Evolutionary conservation across 2,888 invertebrate species (phyloP).

Genomic region (Meiosimyza platycephala): DNA sequence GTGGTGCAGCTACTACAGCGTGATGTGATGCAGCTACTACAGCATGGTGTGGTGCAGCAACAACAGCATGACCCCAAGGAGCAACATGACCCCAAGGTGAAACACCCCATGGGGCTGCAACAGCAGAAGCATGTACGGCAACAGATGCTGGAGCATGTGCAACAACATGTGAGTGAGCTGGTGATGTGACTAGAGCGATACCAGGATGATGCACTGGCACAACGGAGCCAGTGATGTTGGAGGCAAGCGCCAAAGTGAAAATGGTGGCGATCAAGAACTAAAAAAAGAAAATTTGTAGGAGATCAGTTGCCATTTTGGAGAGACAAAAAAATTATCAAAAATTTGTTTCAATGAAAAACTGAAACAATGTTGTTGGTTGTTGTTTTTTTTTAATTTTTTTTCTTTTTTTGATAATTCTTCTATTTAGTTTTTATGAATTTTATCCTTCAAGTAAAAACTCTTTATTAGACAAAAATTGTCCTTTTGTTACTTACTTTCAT

Average conservation of each 20-base stretch:
- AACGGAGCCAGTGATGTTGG: conserved; percentile 60
- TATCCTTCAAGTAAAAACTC: too few relatives aligned
- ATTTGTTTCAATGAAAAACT: neutral
- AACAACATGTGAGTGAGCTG: conserved; percentile 45
- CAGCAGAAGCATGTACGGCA: conserved; percentile 46
- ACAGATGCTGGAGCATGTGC: conserved; percentile 41
- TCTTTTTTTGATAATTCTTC: too few relatives aligned
- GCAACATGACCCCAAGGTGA: conserved; percentile 35
- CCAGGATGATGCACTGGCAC: conserved; percentile 54
- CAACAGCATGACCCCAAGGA: conserved; percentile 21
- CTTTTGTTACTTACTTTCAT: conserved; percentile 59
- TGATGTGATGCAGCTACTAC: conserved; percentile 14
- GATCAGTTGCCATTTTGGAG: neutral
- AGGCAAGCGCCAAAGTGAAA: conserved; percentile 60
- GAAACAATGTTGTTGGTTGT: too few relatives aligned
- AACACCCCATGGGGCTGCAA: conserved; percentile 41
- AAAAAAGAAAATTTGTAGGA: conserved; percentile 13
- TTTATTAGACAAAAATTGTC: too few relatives aligned
- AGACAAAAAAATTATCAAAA: neutral
- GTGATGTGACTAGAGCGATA: conserved; percentile 42
- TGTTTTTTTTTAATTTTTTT: too few relatives aligned
- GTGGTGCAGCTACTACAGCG: conserved; percentile 36
- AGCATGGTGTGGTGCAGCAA: conserved; percentile 32
- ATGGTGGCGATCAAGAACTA: conserved; percentile 58
- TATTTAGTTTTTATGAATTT: too few relatives aligned